These are phyloP conservation scores for Bos javanicus DNA, from an alignment of 2,113 vertebrate species.

Conservation along the genomic window DNA sequence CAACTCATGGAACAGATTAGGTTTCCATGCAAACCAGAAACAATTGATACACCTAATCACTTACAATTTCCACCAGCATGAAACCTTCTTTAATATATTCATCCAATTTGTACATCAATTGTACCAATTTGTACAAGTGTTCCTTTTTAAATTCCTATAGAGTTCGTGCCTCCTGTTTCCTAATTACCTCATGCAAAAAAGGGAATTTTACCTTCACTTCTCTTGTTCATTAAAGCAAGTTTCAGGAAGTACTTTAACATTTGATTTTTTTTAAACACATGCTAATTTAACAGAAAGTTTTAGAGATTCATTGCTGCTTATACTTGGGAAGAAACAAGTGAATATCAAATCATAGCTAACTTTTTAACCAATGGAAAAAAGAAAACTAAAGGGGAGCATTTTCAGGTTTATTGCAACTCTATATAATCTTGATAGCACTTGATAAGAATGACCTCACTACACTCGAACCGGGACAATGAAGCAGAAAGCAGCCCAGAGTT, in stretches of 20 bases:
- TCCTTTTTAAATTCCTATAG: constrained; percentile 74
- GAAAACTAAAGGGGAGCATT: not conserved
- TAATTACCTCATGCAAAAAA: constrained; percentile 54
- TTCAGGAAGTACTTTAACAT: constrained; percentile 63
- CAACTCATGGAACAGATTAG: constrained; percentile 16
- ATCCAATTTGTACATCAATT: constrained; percentile 42
- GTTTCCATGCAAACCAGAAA: constrained; percentile 36
- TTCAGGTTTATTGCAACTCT: constrained; percentile 4
- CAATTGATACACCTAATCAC: not conserved
- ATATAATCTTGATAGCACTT: not conserved
- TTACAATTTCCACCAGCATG: constrained; percentile 54
- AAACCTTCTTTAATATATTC: constrained; percentile 49
- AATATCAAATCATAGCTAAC: not conserved
- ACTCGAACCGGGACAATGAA: not conserved
- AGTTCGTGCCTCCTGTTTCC: constrained; percentile 80
- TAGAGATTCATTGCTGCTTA: constrained; percentile 20
- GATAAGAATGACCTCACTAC: not conserved
- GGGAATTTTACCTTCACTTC: constrained; percentile 66
- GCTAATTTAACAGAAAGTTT: constrained; percentile 32
- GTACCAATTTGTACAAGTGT: not conserved
- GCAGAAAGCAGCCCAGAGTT: not conserved
- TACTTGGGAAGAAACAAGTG: not conserved
- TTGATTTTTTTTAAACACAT: constrained; percentile 31
- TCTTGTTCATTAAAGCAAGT: constrained; percentile 61
- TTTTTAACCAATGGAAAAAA: not conserved